Conservation (phyloP, 2,113 vertebrate species). For the Calypte anna region DNA sequence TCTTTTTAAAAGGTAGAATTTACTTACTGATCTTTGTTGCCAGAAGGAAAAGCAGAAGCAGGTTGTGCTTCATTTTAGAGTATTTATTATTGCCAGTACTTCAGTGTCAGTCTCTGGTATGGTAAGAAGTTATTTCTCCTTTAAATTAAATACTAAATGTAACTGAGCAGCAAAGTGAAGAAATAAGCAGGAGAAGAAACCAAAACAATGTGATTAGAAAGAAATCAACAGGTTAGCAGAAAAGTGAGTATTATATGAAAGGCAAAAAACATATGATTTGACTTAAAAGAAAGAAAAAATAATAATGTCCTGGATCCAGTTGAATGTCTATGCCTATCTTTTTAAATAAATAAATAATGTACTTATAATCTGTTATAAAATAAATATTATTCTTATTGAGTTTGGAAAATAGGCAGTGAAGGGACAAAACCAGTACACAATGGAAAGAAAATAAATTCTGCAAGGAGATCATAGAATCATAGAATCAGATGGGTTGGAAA, state of each 20-base stretch:
- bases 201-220: neutral
- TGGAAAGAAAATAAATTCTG: constrained; percentile 3
- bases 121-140: neutral
- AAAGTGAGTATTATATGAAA: neutral
- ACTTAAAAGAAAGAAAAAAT: neutral
- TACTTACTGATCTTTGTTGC: neutral
- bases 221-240: neutral
- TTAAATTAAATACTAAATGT: neutral
- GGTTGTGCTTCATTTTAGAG: neutral
- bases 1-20: neutral
- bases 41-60: neutral
- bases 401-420: neutral
- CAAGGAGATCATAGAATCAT: neutral
- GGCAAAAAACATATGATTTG: neutral
- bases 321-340: neutral
- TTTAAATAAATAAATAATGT: neutral
- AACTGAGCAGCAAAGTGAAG: neutral
- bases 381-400: neutral
- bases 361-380: neutral
- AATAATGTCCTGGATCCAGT: neutral
- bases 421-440: neutral
- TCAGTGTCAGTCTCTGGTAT: neutral
- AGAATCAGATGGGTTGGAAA: too few relatives aligned
- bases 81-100: neutral
- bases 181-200: neutral